Percentiles rank a stretch among this genome's conserved stretches.
phyloP scores from a whole-genome alignment of 2,888 invertebrate species.

The Ferrisia virgata region DNA sequence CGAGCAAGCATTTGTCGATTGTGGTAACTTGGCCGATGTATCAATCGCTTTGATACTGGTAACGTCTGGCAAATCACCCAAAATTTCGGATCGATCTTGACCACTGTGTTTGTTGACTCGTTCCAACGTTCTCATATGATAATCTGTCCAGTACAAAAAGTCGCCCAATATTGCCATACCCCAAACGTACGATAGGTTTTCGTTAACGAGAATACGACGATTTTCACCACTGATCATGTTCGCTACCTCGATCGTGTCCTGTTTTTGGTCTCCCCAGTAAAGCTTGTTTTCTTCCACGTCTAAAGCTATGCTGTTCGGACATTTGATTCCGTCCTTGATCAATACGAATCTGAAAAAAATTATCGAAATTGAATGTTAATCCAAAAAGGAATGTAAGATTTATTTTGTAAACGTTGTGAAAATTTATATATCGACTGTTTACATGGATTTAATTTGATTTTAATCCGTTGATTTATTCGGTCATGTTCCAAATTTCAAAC shows the following conservation, averaged over 20 bases:
- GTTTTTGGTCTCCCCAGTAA: constrained; percentile 90
- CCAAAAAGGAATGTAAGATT: too few relatives aligned
- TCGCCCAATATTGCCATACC: constrained; percentile 83
- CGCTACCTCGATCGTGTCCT: constrained; percentile 81
- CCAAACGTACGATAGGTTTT: constrained; percentile 82
- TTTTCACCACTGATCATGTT: constrained; percentile 74
- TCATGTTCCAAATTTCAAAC: too few relatives aligned
- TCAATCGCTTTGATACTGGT: constrained; percentile 87
- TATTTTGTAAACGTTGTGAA: too few relatives aligned
- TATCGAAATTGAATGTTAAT: too few relatives aligned
- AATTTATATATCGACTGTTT: too few relatives aligned
- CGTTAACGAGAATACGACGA: constrained; percentile 72
- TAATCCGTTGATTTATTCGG: too few relatives aligned
- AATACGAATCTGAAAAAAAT: constrained; percentile 52
- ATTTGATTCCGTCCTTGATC: constrained; percentile 70
- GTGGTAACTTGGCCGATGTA: constrained; percentile 54
- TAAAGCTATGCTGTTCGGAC: constrained; percentile 80
- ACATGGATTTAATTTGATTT: too few relatives aligned
- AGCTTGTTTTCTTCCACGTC: constrained; percentile 65
- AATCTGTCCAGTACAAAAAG: constrained; percentile 94
- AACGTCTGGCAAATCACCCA: constrained; percentile 85
- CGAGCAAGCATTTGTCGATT: constrained; percentile 67
- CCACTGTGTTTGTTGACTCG: constrained; percentile 70
- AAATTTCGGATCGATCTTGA: constrained; percentile 65
- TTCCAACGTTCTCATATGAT: constrained; percentile 86